Base-by-base conservation (phyloP, 2,888 invertebrate genomes). In the Eupelmus urozonus region DNA sequence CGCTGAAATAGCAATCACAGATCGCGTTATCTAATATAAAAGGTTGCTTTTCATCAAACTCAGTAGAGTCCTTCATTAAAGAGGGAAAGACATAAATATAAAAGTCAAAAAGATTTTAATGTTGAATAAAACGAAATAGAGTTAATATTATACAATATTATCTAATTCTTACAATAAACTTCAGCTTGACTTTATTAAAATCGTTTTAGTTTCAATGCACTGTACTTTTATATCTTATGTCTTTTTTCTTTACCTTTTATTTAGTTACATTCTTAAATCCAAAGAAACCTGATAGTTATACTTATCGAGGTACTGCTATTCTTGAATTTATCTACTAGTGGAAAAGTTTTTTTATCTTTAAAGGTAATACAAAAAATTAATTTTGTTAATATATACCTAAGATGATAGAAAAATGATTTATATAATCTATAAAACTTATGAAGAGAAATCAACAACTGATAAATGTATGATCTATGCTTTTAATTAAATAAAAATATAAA, bases 1-100 rank as follows among this genome's bases (percentile, higher is more conserved):
- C 29, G 45, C 27, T 65, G 34, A 45, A 57, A 40, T 34, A 57
- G 65, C 65, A 65, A 74, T 74, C 74, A 74, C 66, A 74, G 66
- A 66, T 66, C 27, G 34, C 45, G 23, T 49, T 34, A 74, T 34
- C n/a, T 66, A 74, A 40, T 34, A 23, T 13, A 55, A 13, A 66
- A 67, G 42, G 42, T 67, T 18, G 27, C 60, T 75, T 40, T 67
- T 59, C 25, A 62, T 62, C 23, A 55, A 69, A 70, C 49, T 70
- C 13, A 57, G 62, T 27, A 63, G 45, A 57, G 49, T 40, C 53
- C 34, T 63, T 49, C 9, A 16, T 45, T 45, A 11, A 74, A 55
- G 34, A 76, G 55, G n/a, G 13, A 29, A 76, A 76, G 62, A 59
- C 23, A 57, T 29, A 59, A 66, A 60, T 59, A 20, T 51, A 34